Base-by-base conservation (phyloP, 2,797 vertebrate species). In the Acanthurus tractus region DNA sequence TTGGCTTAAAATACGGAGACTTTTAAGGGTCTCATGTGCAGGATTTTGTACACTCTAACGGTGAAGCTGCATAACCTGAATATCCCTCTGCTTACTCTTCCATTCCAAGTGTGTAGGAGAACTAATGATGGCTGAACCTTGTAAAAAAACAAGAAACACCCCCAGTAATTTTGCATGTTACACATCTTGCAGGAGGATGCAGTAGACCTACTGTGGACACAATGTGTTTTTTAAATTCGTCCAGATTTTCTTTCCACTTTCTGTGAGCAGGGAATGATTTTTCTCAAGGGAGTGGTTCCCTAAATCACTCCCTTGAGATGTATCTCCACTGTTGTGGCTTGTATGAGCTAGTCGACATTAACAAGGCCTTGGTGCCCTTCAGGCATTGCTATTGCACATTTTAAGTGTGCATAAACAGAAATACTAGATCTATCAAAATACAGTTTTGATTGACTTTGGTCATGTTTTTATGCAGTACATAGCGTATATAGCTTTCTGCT, bases 221-320 rank as follows among this genome's bases (percentile, higher is more conserved):
- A 57, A 36, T 10, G 20, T 48, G 15, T 55, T 23, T 25, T 54
- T 34, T 64, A 18, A 63, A 63, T 69, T 40, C 34, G 25, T 73
- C 17, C 36, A 53, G 34, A 56, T 55, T 68, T 61, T 50, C 38
- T 56, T 36, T 61, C 61, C 25, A 59, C 65, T 2, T 11, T 14
- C 17, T 7, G 4, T 46, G 20, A 55, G 52, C 42, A 46, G 50
- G 61, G 59, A 58, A 38, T 20, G 42, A 52, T 17, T 50, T 53
- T 29, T 72, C 70, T 38, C 69, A 50, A 57, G 25, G 46, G 71
- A 25, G 69, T 8, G 25, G 49, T 73, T 77, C 36, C 50, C 20
- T 42, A 45, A 78, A 75, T 65, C 44, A 68, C 40, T 50, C 34
- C 15, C 25, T 25, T 25, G 25, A 25, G 44, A 38, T 54, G 56